Evolutionary conservation across 2,888 invertebrate species (phyloP).

Genomic region (Polyommatus icarus): DNA sequence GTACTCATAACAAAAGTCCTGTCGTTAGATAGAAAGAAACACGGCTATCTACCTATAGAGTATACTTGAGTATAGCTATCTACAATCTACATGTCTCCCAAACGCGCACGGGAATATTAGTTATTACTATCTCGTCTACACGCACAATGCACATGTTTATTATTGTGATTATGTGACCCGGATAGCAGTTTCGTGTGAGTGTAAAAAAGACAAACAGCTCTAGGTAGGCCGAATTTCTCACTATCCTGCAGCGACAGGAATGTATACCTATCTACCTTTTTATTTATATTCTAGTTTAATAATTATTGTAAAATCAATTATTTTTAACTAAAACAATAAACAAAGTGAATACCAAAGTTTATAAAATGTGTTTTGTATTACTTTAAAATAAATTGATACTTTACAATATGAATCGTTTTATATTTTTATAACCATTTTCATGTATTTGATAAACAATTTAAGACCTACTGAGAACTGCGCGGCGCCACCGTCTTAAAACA

Average conservation of each 20-base stretch:
- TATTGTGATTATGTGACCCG: too few species aligned
- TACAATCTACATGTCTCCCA: too few species aligned
- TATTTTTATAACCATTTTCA: conserved; percentile 11
- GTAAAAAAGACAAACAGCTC: neutral
- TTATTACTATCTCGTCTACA: neutral
- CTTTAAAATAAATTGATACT: conserved; percentile 68
- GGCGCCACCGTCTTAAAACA: too few species aligned
- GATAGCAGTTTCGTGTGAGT: neutral
- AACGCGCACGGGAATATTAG: neutral
- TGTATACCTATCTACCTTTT: neutral
- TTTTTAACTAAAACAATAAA: conserved; percentile 24
- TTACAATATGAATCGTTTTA: conserved; percentile 50
- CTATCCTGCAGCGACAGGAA: neutral
- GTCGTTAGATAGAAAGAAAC: too few species aligned
- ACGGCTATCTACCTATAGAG: neutral
- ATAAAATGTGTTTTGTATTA: conserved; percentile 54
- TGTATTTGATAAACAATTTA: too few species aligned
- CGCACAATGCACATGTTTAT: too few species aligned
- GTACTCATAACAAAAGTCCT: neutral
- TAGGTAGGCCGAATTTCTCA: neutral
- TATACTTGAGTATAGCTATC: too few species aligned
- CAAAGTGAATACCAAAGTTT: conserved; percentile 53
- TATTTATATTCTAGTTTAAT: neutral
- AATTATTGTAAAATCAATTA: conserved; percentile 19
- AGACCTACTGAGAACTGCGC: too few species aligned